Conservation (phyloP, 1,140 invertebrate species). For the Drosophila tristis region DNA sequence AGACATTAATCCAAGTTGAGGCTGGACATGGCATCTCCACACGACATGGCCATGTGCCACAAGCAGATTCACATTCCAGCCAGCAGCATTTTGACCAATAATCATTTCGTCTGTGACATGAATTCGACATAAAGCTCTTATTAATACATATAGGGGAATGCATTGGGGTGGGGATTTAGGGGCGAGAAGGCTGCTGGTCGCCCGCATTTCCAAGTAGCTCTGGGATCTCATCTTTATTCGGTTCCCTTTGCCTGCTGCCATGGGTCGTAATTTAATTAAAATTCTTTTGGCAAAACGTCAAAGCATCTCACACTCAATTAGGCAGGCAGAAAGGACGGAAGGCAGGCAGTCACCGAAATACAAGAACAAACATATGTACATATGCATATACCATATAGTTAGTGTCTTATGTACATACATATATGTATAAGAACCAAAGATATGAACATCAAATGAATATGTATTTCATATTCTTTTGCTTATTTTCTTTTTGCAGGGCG, state of each 20-base stretch:
- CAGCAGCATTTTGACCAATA: slow-evolving; percentile 39
- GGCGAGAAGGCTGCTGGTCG: slow-evolving; percentile 11
- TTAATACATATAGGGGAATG: slow-evolving; percentile 17
- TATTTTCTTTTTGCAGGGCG: not conserved
- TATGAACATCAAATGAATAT: slow-evolving; percentile 28
- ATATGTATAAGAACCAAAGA: slow-evolving; percentile 17
- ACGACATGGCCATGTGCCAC: slow-evolving; percentile 9
- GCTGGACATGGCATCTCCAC: slow-evolving; percentile 18
- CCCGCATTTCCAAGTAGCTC: slow-evolving; percentile 51
- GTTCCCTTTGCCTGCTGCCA: slow-evolving; percentile 11
- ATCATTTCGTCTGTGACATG: slow-evolving; percentile 38
- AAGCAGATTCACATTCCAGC: not conserved
- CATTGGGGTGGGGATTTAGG: slow-evolving; percentile 30
- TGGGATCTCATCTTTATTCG: slow-evolving; percentile 4
- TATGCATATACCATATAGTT: not conserved
- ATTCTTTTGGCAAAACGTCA: slow-evolving; percentile 72
- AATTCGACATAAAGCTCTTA: slow-evolving; percentile 57
- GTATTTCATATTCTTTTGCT: slow-evolving; percentile 18
- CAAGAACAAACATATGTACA: slow-evolving; percentile 13
- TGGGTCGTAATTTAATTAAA: slow-evolving; percentile 71
- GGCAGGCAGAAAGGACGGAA: not conserved
- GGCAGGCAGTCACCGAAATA: too few relatives aligned
- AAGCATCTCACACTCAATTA: slow-evolving; percentile 62
- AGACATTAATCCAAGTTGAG: slow-evolving; percentile 45
- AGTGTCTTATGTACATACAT: not conserved